These are phyloP conservation scores for Tinea pellionella DNA, from an alignment of 2,888 invertebrate species.

Conservation along the genomic window DNA sequence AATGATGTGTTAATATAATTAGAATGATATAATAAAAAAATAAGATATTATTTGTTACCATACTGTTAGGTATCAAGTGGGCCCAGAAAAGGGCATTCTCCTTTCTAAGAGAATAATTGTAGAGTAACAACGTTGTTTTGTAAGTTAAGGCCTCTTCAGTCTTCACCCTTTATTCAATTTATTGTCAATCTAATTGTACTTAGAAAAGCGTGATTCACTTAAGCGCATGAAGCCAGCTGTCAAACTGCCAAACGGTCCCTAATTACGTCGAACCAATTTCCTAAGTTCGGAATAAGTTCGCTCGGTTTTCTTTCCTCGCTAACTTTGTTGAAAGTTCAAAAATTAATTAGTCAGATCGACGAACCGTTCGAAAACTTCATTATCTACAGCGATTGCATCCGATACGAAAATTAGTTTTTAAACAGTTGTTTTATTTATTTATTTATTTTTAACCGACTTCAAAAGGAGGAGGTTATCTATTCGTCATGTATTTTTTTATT, in stretches of 20 bases:
- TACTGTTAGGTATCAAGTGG: too few relatives aligned
- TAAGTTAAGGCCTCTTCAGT: neutral
- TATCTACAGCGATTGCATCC: slow-evolving; percentile 17
- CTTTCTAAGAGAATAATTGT: neutral
- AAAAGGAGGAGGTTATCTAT: too few relatives aligned
- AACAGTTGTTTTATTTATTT: too few relatives aligned
- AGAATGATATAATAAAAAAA: too few relatives aligned
- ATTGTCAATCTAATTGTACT: slow-evolving; percentile 5
- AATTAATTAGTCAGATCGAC: slow-evolving; percentile 28
- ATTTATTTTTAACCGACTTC: neutral
- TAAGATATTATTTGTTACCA: too few relatives aligned
- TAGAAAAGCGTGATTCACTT: slow-evolving; percentile 2
- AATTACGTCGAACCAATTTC: slow-evolving; percentile 16
- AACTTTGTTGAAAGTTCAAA: slow-evolving; percentile 22
- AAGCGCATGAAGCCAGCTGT: slow-evolving; percentile 5
- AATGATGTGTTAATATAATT: too few relatives aligned
- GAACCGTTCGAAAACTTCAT: slow-evolving; percentile 23
- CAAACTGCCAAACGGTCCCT: slow-evolving; percentile 12
- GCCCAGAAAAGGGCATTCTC: too few relatives aligned
- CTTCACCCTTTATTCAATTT: slow-evolving; percentile 9
- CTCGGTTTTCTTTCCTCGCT: slow-evolving; percentile 21
- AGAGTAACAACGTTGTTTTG: neutral
- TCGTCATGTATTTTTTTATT: too few relatives aligned
- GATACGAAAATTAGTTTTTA: slow-evolving; percentile 3
- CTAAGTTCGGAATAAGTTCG: neutral